Evolutionary conservation across 1,140 invertebrate species (phyloP), one percentile per base, ranked within the genome.

Genomic region (Atopsyche davidsoni): DNA sequence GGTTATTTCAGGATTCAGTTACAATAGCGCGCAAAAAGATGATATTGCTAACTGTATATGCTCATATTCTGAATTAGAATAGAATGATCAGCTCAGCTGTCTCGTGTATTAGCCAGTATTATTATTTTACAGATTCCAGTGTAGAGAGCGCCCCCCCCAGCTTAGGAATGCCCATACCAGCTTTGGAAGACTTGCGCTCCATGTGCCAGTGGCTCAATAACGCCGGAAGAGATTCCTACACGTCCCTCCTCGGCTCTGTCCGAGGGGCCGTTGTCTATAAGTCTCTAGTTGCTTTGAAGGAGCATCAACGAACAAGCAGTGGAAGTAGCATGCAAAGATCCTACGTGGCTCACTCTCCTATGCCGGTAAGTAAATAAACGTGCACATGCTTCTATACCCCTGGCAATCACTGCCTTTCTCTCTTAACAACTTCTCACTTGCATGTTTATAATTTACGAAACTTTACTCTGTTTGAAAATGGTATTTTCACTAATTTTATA

Each of bases 161-260:
- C 75, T 53, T 78, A 62, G 66, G 79, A 72, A 62, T 85, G 18
- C 75, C 79, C 14, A 82, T 83, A 62, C 76, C 78, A 46, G 76
- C 81, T 9, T 66, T 83, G 39, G 76, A 79, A 45, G 83, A 89
- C 53, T 73, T 96, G 46, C 79, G 82, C 7, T 80, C 81, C 41
- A 88, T 96, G 36, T 82, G 90, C 1, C 78, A 80, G 21, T 97
- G 94, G 94, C 74, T 92, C 7, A 81, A 82, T 52, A 86, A 91
- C 62, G 84, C 85, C 38, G 80, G 85, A 21, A 76, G 83, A 14
- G 78, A 85, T 45, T 87, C 89, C 55, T 90, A 87, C 57, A 81
- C 83, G 19, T 82, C 87, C 58, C 81, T 92, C 18, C 92, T 95
- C 64, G 83, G 86, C 3, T 74, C 79, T 22, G 80, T 89, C 2